A percentile compares a stretch with the other conserved stretches of the same genome.
Evolutionary conservation across 2,113 vertebrate genomes (phyloP).

Genomic region (Pituophis catenifer): DNA sequence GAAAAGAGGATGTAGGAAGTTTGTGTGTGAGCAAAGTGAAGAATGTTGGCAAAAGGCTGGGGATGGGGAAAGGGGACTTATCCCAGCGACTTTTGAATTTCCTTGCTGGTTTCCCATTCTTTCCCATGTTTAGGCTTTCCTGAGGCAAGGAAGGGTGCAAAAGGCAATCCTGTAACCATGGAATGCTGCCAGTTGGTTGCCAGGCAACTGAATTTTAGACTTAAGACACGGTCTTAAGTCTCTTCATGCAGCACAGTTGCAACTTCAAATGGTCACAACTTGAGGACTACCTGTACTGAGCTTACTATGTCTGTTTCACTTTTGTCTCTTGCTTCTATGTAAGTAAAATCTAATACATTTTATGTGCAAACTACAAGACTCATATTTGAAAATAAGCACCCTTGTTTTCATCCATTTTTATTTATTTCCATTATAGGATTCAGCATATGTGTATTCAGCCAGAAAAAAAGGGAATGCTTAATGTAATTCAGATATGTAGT

Average conservation of each 20-base stretch:
- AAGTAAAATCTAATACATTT: too few relatives aligned
- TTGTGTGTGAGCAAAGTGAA: background rate
- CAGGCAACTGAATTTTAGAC: too few relatives aligned
- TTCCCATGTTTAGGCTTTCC: background rate
- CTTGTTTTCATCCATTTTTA: too few relatives aligned
- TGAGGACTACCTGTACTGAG: background rate
- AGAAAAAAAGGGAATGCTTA: too few relatives aligned
- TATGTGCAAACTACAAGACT: too few relatives aligned
- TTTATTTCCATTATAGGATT: too few relatives aligned
- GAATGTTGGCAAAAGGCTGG: background rate
- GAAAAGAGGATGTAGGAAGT: background rate
- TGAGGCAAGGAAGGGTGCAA: background rate
- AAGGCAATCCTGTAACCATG: too few relatives aligned
- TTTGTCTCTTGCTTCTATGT: too few relatives aligned
- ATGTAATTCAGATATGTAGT: too few relatives aligned
- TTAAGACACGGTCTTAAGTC: background rate
- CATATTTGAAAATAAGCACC: too few relatives aligned
- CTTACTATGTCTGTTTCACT: background rate
- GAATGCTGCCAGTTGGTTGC: too few relatives aligned
- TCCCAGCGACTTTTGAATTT: background rate
- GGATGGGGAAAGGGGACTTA: background rate
- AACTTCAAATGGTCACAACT: background rate
- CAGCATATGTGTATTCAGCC: too few relatives aligned
- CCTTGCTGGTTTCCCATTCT: background rate
- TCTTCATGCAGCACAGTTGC: background rate